Evolutionary conservation across 2,888 invertebrate genomes (phyloP).

Genomic region (Aethes cnicana): DNA sequence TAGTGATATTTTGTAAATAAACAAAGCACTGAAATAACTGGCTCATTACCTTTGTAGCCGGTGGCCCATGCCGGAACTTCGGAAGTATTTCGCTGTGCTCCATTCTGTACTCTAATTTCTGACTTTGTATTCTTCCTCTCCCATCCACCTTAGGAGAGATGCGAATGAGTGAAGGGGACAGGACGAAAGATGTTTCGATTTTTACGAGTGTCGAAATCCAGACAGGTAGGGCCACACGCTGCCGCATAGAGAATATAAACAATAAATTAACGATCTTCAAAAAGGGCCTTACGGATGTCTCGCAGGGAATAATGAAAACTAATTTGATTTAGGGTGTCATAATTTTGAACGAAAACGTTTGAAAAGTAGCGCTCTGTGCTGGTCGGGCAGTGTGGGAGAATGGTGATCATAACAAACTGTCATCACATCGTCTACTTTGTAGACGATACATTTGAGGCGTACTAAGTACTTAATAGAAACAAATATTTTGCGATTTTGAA

Average conservation of each 20-base stretch:
- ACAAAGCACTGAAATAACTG: slow-evolving; percentile 80
- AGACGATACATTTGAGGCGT: too few relatives aligned
- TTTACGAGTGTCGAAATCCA: too few relatives aligned
- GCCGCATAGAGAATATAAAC: slow-evolving; percentile 22
- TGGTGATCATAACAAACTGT: too few relatives aligned
- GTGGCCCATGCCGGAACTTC: slow-evolving; percentile 55
- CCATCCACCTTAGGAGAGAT: too few relatives aligned
- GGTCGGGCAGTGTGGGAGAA: too few relatives aligned
- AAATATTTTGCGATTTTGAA: too few relatives aligned
- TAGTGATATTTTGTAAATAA: slow-evolving; percentile 83
- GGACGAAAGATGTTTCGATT: too few relatives aligned
- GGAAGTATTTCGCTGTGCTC: slow-evolving; percentile 57
- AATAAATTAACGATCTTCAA: slow-evolving; percentile 10
- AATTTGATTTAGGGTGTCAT: slow-evolving; percentile 7
- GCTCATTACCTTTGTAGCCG: slow-evolving; percentile 79
- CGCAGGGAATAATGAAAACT: slow-evolving; percentile 16
- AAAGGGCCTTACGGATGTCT: slow-evolving; percentile 17
- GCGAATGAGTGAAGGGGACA: too few relatives aligned
- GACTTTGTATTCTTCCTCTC: background rate
- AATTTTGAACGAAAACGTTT: background rate
- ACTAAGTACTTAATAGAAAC: too few relatives aligned
- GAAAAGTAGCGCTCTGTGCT: too few relatives aligned
- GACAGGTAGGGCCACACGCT: slow-evolving; percentile 25
- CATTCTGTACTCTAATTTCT: slow-evolving; percentile 12
- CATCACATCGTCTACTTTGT: too few relatives aligned